Evolutionary conservation across 1,140 invertebrate genomes (phyloP).

Genomic region (Tetramorium alpestre): DNA sequence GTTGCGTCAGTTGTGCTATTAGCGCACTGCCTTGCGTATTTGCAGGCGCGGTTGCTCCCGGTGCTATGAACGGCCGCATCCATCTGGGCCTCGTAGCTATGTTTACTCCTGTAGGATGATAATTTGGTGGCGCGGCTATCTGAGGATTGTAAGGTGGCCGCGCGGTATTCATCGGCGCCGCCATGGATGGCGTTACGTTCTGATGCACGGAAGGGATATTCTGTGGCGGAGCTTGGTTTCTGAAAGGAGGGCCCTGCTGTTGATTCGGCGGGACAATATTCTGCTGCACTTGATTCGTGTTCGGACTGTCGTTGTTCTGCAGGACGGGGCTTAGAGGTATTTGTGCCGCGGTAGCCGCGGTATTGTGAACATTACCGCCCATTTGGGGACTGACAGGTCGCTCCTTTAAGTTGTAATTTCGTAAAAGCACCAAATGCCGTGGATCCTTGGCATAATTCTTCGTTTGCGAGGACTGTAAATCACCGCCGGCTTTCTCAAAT

Average conservation of each 20-base stretch:
- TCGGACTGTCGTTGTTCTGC: slow-evolving; percentile 87
- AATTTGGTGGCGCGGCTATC: slow-evolving; percentile 86
- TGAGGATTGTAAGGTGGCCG: slow-evolving; percentile 83
- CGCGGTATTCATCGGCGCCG: slow-evolving; percentile 76
- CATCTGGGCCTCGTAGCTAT: slow-evolving; percentile 79
- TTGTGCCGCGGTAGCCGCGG: slow-evolving; percentile 79
- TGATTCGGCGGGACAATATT: slow-evolving; percentile 80
- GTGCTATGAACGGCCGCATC: slow-evolving; percentile 81
- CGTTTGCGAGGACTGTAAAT: slow-evolving; percentile 91
- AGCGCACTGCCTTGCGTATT: slow-evolving; percentile 86
- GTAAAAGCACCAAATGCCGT: slow-evolving; percentile 92
- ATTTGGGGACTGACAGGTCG: slow-evolving; percentile 91
- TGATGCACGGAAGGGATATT: slow-evolving; percentile 83
- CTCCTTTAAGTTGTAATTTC: slow-evolving; percentile 91
- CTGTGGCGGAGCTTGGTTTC: slow-evolving; percentile 81
- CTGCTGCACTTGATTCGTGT: slow-evolving; percentile 81
- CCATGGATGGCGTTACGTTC: slow-evolving; percentile 76
- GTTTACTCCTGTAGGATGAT: slow-evolving; percentile 81
- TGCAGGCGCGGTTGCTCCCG: slow-evolving; percentile 80
- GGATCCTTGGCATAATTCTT: slow-evolving; percentile 97
- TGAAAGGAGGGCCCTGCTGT: slow-evolving; percentile 78
- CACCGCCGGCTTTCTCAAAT: slow-evolving; percentile 94
- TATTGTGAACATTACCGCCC: slow-evolving; percentile 78
- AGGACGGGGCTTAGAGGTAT: slow-evolving; percentile 86
- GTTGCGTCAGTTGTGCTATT: slow-evolving; percentile 90